phyloP scores from a whole-genome alignment of 92 coral and sea anemone species.

The Paramuricea clavata region DNA sequence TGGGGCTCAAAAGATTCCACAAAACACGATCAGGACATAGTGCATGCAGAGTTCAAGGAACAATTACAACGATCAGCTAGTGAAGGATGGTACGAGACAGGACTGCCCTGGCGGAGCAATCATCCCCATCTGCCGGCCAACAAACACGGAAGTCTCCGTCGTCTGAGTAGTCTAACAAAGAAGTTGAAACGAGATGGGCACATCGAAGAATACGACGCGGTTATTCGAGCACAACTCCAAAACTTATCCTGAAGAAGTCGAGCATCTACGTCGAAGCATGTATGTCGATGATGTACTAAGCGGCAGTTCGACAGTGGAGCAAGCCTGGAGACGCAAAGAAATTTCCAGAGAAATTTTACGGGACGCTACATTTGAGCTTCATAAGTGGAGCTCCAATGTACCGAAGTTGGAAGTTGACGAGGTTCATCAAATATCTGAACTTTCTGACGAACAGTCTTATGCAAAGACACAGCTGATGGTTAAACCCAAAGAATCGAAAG shows the following conservation, averaged over 20 bases:
- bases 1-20: constrained; percentile 29
- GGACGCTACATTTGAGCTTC: constrained; percentile 1
- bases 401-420: background rate
- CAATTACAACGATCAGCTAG: constrained; percentile 17
- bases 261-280: constrained; percentile 21
- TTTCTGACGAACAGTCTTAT: constrained; percentile 1
- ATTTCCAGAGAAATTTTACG: background rate
- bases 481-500: background rate
- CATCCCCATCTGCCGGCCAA: constrained; percentile 31
- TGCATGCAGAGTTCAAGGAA: constrained; percentile 42
- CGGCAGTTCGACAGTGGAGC: background rate
- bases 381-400: constrained; percentile 16
- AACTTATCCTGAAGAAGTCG: constrained; percentile 13
- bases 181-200: background rate
- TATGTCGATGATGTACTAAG: constrained; percentile 9
- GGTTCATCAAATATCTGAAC: background rate
- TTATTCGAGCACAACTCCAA: background rate
- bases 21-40: constrained; percentile 29
- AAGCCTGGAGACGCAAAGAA: background rate
- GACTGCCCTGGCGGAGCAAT: constrained; percentile 49
- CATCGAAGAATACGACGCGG: background rate
- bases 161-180: constrained; percentile 9
- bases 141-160: constrained; percentile 6
- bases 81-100: constrained; percentile 56
- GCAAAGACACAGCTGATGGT: constrained; percentile 13